Percentiles rank a stretch among this genome's conserved stretches.
These are phyloP conservation scores for Dorcus hopei DNA, from an alignment of 2,888 invertebrate genomes.

Conservation along the genomic window DNA sequence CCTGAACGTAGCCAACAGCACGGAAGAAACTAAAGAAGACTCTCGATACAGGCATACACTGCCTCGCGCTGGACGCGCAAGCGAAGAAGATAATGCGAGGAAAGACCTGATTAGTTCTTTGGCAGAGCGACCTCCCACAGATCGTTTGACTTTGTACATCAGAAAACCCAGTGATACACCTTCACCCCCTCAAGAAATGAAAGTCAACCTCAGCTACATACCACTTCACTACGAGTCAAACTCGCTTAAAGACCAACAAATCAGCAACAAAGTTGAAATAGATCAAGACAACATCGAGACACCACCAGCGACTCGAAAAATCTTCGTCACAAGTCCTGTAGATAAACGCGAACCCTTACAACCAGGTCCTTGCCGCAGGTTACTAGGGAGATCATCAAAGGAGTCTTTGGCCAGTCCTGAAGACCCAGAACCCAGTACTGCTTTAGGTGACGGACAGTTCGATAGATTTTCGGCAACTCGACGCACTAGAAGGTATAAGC, in stretches of 20 bases:
- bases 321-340: slow-evolving; percentile 63
- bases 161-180: slow-evolving; percentile 49
- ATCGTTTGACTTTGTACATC: slow-evolving; percentile 60
- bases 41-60: slow-evolving; percentile 58
- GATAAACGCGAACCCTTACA: slow-evolving; percentile 50
- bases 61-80: slow-evolving; percentile 35
- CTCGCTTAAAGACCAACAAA: slow-evolving; percentile 4
- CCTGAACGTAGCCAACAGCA: slow-evolving; percentile 59
- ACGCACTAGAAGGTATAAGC: slow-evolving; percentile 76
- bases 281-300: slow-evolving; percentile 91
- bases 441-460: slow-evolving; percentile 74
- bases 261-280: slow-evolving; percentile 71
- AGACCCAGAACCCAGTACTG: slow-evolving; percentile 50
- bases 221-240: slow-evolving; percentile 26
- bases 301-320: slow-evolving; percentile 74
- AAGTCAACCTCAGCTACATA: slow-evolving; percentile 20
- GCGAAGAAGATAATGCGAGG: slow-evolving; percentile 48
- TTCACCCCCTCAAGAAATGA: slow-evolving; percentile 11
- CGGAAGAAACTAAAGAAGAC: slow-evolving; percentile 65
- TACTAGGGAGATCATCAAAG: slow-evolving; percentile 41
- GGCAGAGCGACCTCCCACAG: slow-evolving; percentile 52
- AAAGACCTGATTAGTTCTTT: slow-evolving; percentile 57
- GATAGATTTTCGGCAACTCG: slow-evolving; percentile 80
- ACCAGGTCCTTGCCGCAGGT: slow-evolving; percentile 56
- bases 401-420: slow-evolving; percentile 38